phyloP scores from a whole-genome alignment of 2,113 vertebrate genomes.

The Channa maculata region DNA sequence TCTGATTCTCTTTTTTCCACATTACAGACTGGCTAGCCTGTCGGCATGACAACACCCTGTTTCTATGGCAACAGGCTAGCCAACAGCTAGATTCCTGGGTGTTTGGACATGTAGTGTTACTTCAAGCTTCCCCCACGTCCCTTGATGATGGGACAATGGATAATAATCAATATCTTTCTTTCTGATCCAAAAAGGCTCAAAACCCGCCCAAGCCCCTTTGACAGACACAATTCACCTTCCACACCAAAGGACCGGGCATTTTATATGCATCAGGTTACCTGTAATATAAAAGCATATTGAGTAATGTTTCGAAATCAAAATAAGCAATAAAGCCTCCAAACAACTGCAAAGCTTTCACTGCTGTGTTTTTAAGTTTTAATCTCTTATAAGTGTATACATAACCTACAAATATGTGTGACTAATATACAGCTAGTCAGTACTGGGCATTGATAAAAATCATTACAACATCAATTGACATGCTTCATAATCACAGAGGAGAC shows the following conservation, averaged over 20 bases:
- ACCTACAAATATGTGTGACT: slow-evolving; percentile 48
- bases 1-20: slow-evolving; percentile 32
- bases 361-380: slow-evolving; percentile 48
- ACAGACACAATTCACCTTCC: background rate
- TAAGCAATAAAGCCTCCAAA: slow-evolving; percentile 36
- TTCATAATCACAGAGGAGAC: slow-evolving; percentile 61
- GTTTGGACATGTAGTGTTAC: slow-evolving; percentile 49
- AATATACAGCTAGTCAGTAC: slow-evolving; percentile 47
- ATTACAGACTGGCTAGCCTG: slow-evolving; percentile 45
- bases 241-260: background rate
- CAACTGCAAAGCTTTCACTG: slow-evolving; percentile 36
- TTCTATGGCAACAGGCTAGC: slow-evolving; percentile 75
- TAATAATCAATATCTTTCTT: slow-evolving; percentile 35
- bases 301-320: slow-evolving; percentile 35
- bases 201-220: background rate
- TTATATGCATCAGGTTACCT: background rate
- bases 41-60: slow-evolving; percentile 75
- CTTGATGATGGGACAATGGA: slow-evolving; percentile 17
- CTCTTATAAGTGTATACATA: slow-evolving; percentile 43
- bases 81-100: slow-evolving; percentile 43
- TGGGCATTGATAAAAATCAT: slow-evolving; percentile 63
- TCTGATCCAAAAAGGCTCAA: slow-evolving; percentile 21
- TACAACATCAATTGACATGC: slow-evolving; percentile 66
- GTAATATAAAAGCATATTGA: background rate
- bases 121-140: slow-evolving; percentile 27